phyloP scores from a whole-genome alignment of 2,888 invertebrate species.

The Mongoloraphidia duomilia region DNA sequence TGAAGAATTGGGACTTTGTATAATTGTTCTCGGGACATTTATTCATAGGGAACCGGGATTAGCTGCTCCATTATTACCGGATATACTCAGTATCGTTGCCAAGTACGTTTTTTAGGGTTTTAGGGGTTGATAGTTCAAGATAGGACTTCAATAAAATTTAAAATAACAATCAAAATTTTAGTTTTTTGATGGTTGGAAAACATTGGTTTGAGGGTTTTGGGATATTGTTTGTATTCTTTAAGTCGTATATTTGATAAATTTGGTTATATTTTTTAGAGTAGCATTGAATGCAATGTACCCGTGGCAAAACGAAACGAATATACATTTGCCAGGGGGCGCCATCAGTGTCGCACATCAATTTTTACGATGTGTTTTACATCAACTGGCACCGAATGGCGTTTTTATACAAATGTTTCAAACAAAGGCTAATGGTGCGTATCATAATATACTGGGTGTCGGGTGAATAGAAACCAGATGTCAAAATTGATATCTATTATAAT shows the following conservation, averaged over 20 bases:
- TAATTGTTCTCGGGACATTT: slow-evolving; percentile 87
- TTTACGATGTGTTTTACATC: slow-evolving; percentile 88
- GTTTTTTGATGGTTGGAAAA: neutral
- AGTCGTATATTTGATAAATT: slow-evolving; percentile 1
- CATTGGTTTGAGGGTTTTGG: neutral
- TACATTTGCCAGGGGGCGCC: slow-evolving; percentile 87
- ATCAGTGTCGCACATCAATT: slow-evolving; percentile 95
- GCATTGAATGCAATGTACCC: slow-evolving; percentile 67
- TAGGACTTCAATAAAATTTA: neutral
- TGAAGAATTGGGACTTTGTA: slow-evolving; percentile 87
- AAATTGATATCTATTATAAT: neutral
- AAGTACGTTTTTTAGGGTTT: slow-evolving; percentile 41
- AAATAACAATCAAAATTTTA: neutral
- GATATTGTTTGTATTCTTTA: neutral
- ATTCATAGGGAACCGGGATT: slow-evolving; percentile 89
- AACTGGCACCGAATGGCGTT: slow-evolving; percentile 91
- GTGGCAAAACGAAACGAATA: slow-evolving; percentile 77
- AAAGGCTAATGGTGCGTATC: slow-evolving; percentile 58
- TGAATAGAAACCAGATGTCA: neutral
- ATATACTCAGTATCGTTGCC: slow-evolving; percentile 76
- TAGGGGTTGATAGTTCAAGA: neutral
- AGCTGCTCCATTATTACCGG: slow-evolving; percentile 88
- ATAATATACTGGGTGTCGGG: neutral
- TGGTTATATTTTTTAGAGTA: slow-evolving; percentile 35
- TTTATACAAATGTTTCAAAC: slow-evolving; percentile 93